phyloP scores from a whole-genome alignment of 2,888 invertebrate genomes.

The Drosophila anceps region DNA sequence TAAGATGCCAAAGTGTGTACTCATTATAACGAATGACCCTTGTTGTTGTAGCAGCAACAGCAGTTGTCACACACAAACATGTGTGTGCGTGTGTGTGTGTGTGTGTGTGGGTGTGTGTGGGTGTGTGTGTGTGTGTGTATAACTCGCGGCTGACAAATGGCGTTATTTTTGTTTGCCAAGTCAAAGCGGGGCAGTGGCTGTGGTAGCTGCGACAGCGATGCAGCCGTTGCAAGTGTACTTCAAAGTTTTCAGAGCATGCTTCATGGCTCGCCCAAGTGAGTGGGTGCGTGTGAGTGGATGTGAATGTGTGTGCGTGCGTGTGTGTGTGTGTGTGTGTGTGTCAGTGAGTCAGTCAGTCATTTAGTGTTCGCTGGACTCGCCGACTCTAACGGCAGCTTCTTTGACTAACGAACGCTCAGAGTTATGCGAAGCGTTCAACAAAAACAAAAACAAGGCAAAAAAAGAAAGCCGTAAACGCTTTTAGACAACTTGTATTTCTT shows the following conservation, averaged over 20 bases:
- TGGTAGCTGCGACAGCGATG: slow-evolving; percentile 36
- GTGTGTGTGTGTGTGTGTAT: slow-evolving; percentile 19
- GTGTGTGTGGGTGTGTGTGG: no score
- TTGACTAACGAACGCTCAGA: slow-evolving; percentile 47
- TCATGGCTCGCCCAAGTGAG: slow-evolving; percentile 65
- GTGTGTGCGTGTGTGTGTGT: no score
- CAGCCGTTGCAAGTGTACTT: slow-evolving; percentile 67
- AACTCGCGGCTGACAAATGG: slow-evolving; percentile 61
- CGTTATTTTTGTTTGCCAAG: slow-evolving; percentile 71
- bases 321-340: slow-evolving; percentile 56
- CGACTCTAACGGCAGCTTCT: slow-evolving; percentile 4
- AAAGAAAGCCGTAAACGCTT: slow-evolving; percentile 48
- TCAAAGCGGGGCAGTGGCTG: slow-evolving; percentile 52
- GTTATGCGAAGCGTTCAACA: slow-evolving; percentile 47
- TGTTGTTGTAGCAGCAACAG: slow-evolving; percentile 25
- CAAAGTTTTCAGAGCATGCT: slow-evolving; percentile 75
- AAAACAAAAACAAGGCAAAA: not conserved
- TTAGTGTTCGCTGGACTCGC: slow-evolving; percentile 49
- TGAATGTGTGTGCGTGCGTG: slow-evolving; percentile 31
- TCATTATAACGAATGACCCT: slow-evolving; percentile 58
- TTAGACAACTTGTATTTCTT: slow-evolving; percentile 47
- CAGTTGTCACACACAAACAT: slow-evolving; percentile 2
- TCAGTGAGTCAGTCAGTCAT: slow-evolving; percentile 24
- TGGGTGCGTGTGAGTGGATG: slow-evolving; percentile 16
- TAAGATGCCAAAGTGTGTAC: slow-evolving; percentile 29